Evolutionary conservation across 1,140 invertebrate species (phyloP).

Genomic region (Oscheius sp.): DNA sequence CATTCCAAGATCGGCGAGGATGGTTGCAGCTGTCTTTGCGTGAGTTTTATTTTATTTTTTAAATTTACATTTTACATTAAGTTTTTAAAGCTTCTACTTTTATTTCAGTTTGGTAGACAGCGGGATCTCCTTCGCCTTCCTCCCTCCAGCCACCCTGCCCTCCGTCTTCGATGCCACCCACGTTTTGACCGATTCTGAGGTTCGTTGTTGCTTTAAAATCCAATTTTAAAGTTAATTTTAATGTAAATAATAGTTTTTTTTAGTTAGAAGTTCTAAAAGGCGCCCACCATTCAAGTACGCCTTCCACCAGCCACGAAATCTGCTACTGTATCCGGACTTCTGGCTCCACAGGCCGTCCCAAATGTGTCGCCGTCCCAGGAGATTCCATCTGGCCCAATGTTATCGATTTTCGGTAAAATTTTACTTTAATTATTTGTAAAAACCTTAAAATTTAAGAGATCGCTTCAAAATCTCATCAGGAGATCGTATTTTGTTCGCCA

Average conservation of each 20-base stretch:
- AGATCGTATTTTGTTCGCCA: slow-evolving; percentile 25
- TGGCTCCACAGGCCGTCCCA: slow-evolving; percentile 13
- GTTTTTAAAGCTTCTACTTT: neutral
- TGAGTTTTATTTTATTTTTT: slow-evolving; percentile 6
- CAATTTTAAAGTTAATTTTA: too few species aligned
- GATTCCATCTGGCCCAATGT: slow-evolving; percentile 7
- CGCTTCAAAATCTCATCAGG: slow-evolving; percentile 5
- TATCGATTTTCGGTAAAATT: slow-evolving; percentile 17
- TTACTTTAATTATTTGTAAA: neutral
- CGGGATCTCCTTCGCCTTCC: neutral
- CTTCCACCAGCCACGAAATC: neutral
- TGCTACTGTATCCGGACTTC: slow-evolving; percentile 18
- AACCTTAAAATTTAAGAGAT: neutral
- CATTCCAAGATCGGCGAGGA: neutral
- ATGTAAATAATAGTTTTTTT: too few species aligned
- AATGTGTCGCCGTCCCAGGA: slow-evolving; percentile 20
- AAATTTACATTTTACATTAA: neutral
- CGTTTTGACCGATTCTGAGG: neutral
- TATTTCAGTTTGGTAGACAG: neutral
- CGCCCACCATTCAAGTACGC: neutral
- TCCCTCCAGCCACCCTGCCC: neutral
- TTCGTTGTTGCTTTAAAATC: neutral
- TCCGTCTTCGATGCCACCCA: neutral
- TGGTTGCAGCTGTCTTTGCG: neutral
- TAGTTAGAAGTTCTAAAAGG: neutral